Conservation (phyloP, 2,888 invertebrate species). For the Eretmocerus hayati region DNA sequence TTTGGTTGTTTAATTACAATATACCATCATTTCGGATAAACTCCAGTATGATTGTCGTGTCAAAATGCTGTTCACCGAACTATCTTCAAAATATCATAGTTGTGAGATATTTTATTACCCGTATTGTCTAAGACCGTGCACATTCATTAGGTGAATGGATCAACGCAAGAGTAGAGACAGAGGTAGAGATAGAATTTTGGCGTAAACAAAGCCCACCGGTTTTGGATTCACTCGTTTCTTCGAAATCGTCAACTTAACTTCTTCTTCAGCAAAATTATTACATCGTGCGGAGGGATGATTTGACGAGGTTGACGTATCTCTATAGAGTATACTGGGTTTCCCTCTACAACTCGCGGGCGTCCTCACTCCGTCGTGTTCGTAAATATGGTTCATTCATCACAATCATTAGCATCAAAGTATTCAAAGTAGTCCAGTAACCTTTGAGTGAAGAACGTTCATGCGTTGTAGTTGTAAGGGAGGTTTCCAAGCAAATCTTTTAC, state of each 20-base stretch:
- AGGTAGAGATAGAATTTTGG: slow-evolving; percentile 11
- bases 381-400: not conserved
- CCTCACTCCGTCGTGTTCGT: not conserved
- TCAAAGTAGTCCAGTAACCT: slow-evolving; percentile 9
- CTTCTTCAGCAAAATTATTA: slow-evolving; percentile 25
- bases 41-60: not conserved
- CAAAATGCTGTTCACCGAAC: slow-evolving; percentile 8
- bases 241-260: slow-evolving; percentile 17
- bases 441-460: slow-evolving; percentile 9
- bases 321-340: slow-evolving; percentile 5
- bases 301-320: slow-evolving; percentile 2
- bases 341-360: slow-evolving; percentile 1
- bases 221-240: slow-evolving; percentile 1
- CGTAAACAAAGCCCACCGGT: slow-evolving; percentile 12
- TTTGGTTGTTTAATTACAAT: slow-evolving; percentile 15
- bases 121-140: slow-evolving; percentile 26
- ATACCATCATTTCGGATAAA: not conserved
- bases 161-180: slow-evolving; percentile 4
- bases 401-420: not conserved
- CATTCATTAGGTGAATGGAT: slow-evolving; percentile 18
- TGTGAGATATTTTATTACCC: slow-evolving; percentile 18
- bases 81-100: slow-evolving; percentile 27
- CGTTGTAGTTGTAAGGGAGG: slow-evolving; percentile 15
- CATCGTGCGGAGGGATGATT: slow-evolving; percentile 22
- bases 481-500: slow-evolving; percentile 16